phyloP scores from a whole-genome alignment of 2,113 vertebrate species.

The Astatotilapia flaviijosephi region DNA sequence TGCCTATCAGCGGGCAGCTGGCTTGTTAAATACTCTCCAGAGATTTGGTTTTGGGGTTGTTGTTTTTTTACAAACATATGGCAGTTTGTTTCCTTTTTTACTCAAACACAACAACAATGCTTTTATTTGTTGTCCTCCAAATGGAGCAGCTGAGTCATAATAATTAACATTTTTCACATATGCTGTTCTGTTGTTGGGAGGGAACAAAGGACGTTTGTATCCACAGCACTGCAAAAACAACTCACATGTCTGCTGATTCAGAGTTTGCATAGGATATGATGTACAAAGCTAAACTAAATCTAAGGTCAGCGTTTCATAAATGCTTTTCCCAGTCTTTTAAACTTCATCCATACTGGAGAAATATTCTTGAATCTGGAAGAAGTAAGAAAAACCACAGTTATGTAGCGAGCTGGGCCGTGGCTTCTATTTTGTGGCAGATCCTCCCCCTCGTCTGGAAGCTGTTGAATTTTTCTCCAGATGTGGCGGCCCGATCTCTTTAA shows the following conservation, averaged over 20 bases:
- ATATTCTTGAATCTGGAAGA: constrained; percentile 2
- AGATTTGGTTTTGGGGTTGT: not conserved
- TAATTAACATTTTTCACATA: not conserved
- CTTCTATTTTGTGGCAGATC: constrained; percentile 30
- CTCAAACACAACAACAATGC: not conserved
- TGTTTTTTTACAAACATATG: not conserved
- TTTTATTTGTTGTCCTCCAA: not conserved
- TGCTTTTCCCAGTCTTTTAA: not conserved
- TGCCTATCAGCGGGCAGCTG: constrained; percentile 33
- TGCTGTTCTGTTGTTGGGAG: not conserved
- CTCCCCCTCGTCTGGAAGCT: constrained; percentile 59
- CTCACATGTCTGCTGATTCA: not conserved
- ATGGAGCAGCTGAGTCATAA: constrained; percentile 1
- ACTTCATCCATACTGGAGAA: not conserved
- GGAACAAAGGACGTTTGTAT: not conserved
- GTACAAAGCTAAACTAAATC: not conserved
- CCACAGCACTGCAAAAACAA: not conserved
- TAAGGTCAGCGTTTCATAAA: not conserved
- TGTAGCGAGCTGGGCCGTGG: constrained; percentile 42
- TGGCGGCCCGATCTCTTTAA: constrained; percentile 31
- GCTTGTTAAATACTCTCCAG: constrained; percentile 32
- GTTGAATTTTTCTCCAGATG: constrained; percentile 64
- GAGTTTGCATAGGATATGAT: not conserved
- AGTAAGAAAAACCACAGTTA: constrained; percentile 54
- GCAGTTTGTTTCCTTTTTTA: not conserved